Percentiles rank a stretch among this genome's conserved stretches.
Evolutionary conservation across 1,140 invertebrate species (phyloP).

Genomic region (Ceratosolen solmsi): DNA sequence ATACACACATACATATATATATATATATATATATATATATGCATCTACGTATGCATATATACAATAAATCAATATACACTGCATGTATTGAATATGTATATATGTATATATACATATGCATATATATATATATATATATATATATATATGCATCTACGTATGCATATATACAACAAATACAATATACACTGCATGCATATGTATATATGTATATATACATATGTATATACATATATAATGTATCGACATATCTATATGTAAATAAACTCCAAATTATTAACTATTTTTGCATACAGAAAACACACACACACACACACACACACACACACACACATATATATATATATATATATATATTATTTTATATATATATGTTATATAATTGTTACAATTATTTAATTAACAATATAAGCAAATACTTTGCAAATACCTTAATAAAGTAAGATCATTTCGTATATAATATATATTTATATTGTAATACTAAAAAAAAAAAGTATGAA

Average conservation of each 20-base stretch:
- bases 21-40: background rate
- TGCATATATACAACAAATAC: background rate
- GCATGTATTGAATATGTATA: background rate
- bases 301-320: too few relatives aligned
- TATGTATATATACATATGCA: slow-evolving; percentile 8
- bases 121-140: slow-evolving; percentile 21
- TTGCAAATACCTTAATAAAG: too few relatives aligned
- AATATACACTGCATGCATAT: background rate
- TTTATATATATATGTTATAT: too few relatives aligned
- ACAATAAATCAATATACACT: background rate
- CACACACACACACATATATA: background rate
- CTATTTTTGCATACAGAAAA: too few relatives aligned
- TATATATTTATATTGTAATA: too few relatives aligned
- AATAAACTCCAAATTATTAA: background rate
- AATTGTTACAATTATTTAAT: too few relatives aligned
- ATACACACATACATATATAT: background rate
- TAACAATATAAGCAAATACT: background rate
- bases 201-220: background rate
- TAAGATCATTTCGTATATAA: too few relatives aligned
- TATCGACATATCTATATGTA: background rate
- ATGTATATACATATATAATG: background rate
- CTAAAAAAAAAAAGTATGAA: too few relatives aligned
- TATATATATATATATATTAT: background rate
- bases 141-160: slow-evolving; percentile 1
- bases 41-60: background rate